Base-by-base conservation (phyloP, 2,113 vertebrate species). In the Hydrolagus affinis region DNA sequence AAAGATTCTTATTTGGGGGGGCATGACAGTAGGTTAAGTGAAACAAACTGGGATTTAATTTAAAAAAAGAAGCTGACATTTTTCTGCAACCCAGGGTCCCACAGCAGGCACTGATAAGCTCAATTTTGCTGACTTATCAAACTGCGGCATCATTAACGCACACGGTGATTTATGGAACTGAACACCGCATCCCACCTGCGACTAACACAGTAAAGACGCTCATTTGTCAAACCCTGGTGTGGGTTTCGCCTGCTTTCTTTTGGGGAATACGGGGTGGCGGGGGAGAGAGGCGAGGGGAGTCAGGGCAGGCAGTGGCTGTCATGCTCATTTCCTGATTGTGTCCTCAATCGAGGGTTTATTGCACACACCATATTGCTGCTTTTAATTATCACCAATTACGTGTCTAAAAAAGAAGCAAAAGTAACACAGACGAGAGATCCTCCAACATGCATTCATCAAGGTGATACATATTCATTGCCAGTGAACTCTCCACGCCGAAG, bases 91-190 rank as follows among this genome's bases (percentile, higher is more conserved):
- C 77, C 87, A 87, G 88, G 86, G 86, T 88, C 87, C 90, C 88
- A 88, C 88, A 88, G 87, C 59, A 85, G 88, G 87, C 88, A 89
- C 88, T 78, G 86, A 90, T 89, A 91, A 87, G 85, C 86, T 91
- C 90, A 85, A 90, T 90, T 91, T 91, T 91, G 90, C 74, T 87
- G 87, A 93, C 89, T 87, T 87, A 80, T 62, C 28, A 90, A 91
- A 90, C 87, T 87, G 86, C 68, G 86, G 59, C 68, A 86, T 90
- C 89, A 90, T 92, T 93, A 94, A 95, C 89, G 88, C 90, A 88
- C 89, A 83, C 90, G 87, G 85, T 92, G 91, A 94, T 93, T 93
- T 92, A 90, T 92, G 90, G 87, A 90, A 76, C 88, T 89, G 91
- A 89, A 87, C 87, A 86, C 77, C 89, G 19, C 90, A 86, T 87